Base-by-base conservation (phyloP, 2,888 invertebrate species). In the Cryptosula pallasiana region DNA sequence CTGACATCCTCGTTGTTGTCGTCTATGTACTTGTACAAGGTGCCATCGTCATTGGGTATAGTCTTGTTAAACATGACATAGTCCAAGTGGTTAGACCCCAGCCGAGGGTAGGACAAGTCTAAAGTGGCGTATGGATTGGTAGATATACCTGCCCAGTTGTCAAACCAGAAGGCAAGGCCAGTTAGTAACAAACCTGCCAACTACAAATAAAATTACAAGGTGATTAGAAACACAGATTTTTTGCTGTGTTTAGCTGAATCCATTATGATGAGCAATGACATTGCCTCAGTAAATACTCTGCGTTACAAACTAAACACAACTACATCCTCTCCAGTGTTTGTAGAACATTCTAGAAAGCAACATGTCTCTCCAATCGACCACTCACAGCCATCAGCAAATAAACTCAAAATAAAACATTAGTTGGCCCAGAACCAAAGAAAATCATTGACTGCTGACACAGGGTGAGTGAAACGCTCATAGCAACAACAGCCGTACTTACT, bases 1-100 rank as follows among this genome's bases (percentile, higher is more conserved):
- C 63, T 63, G 9, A 63, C 63, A 32, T 63, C 63, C 32, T 63
- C 63, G 2, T 32, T 27, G 34, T 32, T 32, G n/a, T 63, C 27
- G 70, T 70, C 70, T 5, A 70, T 70, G 55, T 70, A 70, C 23
- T 70, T 70, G 45, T 70, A 54, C 36, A 70, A 36, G 25, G 55
- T 70, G 25, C 70, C 70, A 3, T 16, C 9, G 23, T 36, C 55
- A 29, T 70, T 70, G 2, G 70, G 70, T 2, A 70, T 70, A 5
- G 70, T 54, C 27, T 70, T 54, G 32, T 70, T 70, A 23, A 70
- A 70, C 45, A 70, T 54, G 5, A 70, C 70, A 54, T 36, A 54
- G 70, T 54, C 55, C 35, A 70, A 27, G 55, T 54, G 70, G 13
- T 70, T 54, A 36, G 36, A 54, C 3, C 55, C 70, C 5, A 70